Percentiles rank a stretch among this genome's conserved stretches.
Conservation (phyloP, 2,113 vertebrate species). For the Lynx canadensis region DNA sequence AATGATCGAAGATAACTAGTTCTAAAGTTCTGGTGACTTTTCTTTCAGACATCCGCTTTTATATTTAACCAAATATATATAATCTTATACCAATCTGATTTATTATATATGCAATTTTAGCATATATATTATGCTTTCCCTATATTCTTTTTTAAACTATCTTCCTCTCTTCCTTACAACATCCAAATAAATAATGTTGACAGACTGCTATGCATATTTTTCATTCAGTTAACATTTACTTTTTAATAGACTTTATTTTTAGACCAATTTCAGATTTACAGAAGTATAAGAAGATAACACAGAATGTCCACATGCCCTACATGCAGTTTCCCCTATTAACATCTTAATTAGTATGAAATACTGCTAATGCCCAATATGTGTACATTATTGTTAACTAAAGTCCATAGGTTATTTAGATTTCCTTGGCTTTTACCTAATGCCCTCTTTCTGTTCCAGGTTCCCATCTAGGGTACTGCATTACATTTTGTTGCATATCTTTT, state of each 20-base stretch:
- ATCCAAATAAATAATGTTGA: constrained; percentile 12
- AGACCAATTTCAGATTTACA: not conserved
- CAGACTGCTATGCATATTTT: not conserved
- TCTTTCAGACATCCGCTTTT: not conserved
- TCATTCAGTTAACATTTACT: not conserved
- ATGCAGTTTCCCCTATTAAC: not conserved
- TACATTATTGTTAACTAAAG: not conserved
- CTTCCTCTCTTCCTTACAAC: not conserved
- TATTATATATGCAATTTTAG: not conserved
- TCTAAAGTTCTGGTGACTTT: not conserved
- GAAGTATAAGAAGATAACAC: not conserved
- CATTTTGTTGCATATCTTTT: not conserved
- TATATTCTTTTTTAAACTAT: not conserved
- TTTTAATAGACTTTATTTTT: not conserved
- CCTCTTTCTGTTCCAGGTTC: not conserved
- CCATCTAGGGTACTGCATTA: not conserved
- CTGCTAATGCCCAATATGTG: not conserved
- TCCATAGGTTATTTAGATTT: not conserved
- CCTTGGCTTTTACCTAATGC: not conserved
- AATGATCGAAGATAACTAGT: not conserved
- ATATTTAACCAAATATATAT: not conserved
- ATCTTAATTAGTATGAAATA: not conserved
- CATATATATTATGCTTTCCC: not conserved
- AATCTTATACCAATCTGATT: not conserved
- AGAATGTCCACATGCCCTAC: not conserved